Base-by-base conservation (phyloP, 2,888 invertebrate genomes). In the Ectemnius lituratus region DNA sequence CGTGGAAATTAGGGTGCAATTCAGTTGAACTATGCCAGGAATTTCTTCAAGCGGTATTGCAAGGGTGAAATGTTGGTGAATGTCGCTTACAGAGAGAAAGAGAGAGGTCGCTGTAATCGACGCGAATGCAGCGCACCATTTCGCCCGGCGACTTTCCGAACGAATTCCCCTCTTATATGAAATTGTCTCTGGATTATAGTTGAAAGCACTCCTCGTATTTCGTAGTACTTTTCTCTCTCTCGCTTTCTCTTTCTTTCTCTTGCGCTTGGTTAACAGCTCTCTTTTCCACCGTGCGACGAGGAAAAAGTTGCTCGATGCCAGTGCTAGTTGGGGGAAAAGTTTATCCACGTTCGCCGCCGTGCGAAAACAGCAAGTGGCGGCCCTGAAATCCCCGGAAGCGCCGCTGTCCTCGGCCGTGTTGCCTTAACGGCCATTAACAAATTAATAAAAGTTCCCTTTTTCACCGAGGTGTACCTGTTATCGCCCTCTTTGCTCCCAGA, bases 251-350 rank as follows among this genome's bases (percentile, higher is more conserved):
- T 47, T 61, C 14, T n/a, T 20, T 6, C 56, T 14, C 45, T 14
- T 4, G 16, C 37, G n/a, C 49, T 27, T 28, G 11, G 11, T 18
- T 49, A 23, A 8, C 52, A 2, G 23, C 49, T 23, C 20, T 66
- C 62, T 71, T 68, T 61, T 66, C 45, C 67, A 70, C 72, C 60
- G 47, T 67, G 16, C 37, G 67, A 70, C 63, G 45, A n/a, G 58
- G 47, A 67, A 64, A 78, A 85, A 83, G 80, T 85, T 83, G 81
- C 83, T 82, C 16, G 16, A 16, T 5, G 52, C 2, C 52, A 6
- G n/a, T 11, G 37, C n/a, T 52, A 11, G 52, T 52, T 13, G 37
- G 37, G 2, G 23, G 23, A 23, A 16, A 52, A 52, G 16, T 52
- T 52, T 52, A 16, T 52, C 52, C 52, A 4, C 49, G 52, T 4